Conservation (phyloP, 2,888 invertebrate genomes). For the Lymantria monacha region DNA sequence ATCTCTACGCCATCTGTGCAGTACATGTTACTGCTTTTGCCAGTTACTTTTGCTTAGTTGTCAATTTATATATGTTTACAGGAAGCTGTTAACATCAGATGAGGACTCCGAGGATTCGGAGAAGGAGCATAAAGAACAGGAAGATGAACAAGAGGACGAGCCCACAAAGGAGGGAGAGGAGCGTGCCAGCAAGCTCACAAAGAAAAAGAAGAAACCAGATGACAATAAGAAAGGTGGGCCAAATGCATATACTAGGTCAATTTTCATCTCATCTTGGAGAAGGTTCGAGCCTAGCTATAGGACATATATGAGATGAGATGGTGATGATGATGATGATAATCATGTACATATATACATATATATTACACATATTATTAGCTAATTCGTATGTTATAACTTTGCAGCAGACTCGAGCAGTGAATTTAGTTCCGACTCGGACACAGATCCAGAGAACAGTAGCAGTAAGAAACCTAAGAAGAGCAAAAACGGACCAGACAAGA, state of each 20-base stretch:
- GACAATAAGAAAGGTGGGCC: constrained; percentile 85
- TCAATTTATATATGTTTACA: constrained; percentile 21
- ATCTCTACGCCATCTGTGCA: too few species aligned
- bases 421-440: constrained; percentile 88
- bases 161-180: constrained; percentile 88
- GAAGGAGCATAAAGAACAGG: constrained; percentile 88
- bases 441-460: constrained; percentile 77
- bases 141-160: constrained; percentile 88
- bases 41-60: too few species aligned
- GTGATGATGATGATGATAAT: too few species aligned
- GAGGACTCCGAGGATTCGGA: constrained; percentile 94
- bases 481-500: constrained; percentile 47
- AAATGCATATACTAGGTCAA: too few species aligned
- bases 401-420: constrained; percentile 85
- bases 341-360: too few species aligned
- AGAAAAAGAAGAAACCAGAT: constrained; percentile 81
- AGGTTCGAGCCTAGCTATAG: too few species aligned
- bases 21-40: too few species aligned
- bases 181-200: constrained; percentile 80
- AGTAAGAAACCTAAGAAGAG: constrained; percentile 69
- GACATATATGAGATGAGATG: too few species aligned
- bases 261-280: too few species aligned
- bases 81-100: constrained; percentile 93
- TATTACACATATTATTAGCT: too few species aligned
- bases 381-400: neutral